A percentile compares a stretch with the other conserved stretches of the same genome.
Conservation (phyloP, 2,888 invertebrate species). For the Cremastobaeus sp. region DNA sequence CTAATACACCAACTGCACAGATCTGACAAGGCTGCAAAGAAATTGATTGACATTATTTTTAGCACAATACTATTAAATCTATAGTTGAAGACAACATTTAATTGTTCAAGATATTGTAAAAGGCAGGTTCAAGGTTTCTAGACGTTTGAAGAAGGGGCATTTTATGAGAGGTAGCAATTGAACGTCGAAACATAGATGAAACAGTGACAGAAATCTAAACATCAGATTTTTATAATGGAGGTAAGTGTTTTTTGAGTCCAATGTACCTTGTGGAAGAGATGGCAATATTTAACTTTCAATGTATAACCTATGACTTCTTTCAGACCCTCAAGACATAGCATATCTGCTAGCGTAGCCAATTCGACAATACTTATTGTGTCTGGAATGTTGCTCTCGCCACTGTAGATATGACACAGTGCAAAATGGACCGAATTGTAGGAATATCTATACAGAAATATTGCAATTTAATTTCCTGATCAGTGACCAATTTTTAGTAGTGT, state of each 20-base stretch:
- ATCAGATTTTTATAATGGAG: too few relatives aligned
- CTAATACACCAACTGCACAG: conserved; percentile 91
- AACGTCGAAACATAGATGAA: too few relatives aligned
- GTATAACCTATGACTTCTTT: conserved; percentile 95
- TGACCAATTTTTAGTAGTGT: not conserved
- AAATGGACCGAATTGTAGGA: conserved; percentile 93
- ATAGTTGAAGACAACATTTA: too few relatives aligned
- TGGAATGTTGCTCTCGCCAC: conserved; percentile 93
- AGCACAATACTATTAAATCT: too few relatives aligned
- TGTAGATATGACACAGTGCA: conserved; percentile 95
- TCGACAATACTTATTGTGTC: conserved; percentile 92
- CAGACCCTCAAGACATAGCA: conserved; percentile 92
- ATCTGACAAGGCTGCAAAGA: conserved; percentile 88
- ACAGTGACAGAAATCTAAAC: too few relatives aligned
- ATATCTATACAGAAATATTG: conserved; percentile 80
- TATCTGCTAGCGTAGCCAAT: conserved; percentile 91
- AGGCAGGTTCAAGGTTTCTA: too few relatives aligned
- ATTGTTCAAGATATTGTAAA: too few relatives aligned
- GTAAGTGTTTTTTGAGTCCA: too few relatives aligned
- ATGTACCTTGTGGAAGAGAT: conserved; percentile 95
- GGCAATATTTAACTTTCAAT: conserved; percentile 92
- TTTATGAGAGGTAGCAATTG: too few relatives aligned
- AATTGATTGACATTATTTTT: too few relatives aligned
- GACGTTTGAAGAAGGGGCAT: too few relatives aligned
- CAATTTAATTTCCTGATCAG: not conserved